Evolutionary conservation across 1,140 invertebrate species (phyloP).

Genomic region (Mylabris phalerata): DNA sequence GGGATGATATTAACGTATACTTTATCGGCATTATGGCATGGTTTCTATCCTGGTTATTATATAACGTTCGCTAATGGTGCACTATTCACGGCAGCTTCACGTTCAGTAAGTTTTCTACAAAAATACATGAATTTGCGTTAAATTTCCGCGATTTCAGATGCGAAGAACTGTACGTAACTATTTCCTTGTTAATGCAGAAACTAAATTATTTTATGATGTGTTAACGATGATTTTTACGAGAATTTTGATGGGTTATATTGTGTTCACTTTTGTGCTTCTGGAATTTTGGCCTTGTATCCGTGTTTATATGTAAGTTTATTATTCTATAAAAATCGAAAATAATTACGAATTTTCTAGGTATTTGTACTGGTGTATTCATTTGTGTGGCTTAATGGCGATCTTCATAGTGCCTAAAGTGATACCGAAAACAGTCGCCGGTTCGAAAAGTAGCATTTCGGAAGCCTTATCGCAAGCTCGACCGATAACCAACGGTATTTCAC

Average conservation of each 20-base stretch:
- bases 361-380: constrained; percentile 47
- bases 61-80: constrained; percentile 86
- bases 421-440: constrained; percentile 22
- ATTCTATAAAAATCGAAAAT: neutral
- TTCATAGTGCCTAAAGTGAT: constrained; percentile 38
- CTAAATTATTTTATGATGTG: constrained; percentile 69
- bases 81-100: constrained; percentile 75
- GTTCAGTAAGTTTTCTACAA: constrained; percentile 43
- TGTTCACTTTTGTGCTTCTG: constrained; percentile 83
- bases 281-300: constrained; percentile 53
- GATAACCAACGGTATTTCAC: constrained; percentile 7
- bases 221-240: constrained; percentile 73
- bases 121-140: too few species aligned
- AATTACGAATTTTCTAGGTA: constrained; percentile 37
- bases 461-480: constrained; percentile 14
- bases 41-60: constrained; percentile 96
- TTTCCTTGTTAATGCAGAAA: constrained; percentile 58
- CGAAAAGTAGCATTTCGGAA: constrained; percentile 13
- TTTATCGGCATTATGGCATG: constrained; percentile 93
- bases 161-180: constrained; percentile 66
- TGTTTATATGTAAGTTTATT: constrained; percentile 31
- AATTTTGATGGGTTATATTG: constrained; percentile 75
- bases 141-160: constrained; percentile 47
- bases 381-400: constrained; percentile 39
- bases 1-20: constrained; percentile 71